These are phyloP conservation scores for Volucella inanis DNA, from an alignment of 2,888 invertebrate genomes.

Conservation along the genomic window DNA sequence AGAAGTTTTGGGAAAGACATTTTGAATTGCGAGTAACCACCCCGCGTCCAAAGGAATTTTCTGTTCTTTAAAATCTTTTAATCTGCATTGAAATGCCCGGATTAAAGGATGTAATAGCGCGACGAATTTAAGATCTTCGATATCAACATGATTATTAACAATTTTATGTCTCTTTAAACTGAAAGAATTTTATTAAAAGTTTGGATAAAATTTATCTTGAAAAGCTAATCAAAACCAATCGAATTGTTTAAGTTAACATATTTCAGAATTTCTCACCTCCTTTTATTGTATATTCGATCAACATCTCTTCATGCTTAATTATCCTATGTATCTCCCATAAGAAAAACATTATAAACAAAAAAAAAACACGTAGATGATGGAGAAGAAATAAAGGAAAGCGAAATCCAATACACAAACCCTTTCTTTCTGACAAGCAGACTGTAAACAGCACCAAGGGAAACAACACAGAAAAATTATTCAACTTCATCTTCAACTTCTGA, in stretches of 20 bases:
- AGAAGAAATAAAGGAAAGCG: slow-evolving; percentile 4
- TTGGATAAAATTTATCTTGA: no score
- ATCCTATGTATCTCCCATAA: slow-evolving; percentile 35
- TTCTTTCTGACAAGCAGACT: slow-evolving; percentile 67
- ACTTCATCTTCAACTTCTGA: slow-evolving; percentile 56
- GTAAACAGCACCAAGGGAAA: slow-evolving; percentile 45
- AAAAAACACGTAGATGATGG: background rate
- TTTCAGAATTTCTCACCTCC: background rate
- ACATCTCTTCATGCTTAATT: slow-evolving; percentile 65
- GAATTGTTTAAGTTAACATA: slow-evolving; percentile 15
- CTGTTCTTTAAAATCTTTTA: no score
- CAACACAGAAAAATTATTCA: background rate
- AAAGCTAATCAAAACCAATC: background rate
- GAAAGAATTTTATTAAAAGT: background rate
- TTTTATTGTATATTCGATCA: slow-evolving; percentile 20
- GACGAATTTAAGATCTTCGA: no score
- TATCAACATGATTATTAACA: no score
- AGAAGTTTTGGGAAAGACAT: no score
- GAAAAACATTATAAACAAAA: background rate
- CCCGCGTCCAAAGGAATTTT: no score
- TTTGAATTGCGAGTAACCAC: no score
- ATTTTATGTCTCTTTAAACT: no score
- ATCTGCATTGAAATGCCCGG: no score
- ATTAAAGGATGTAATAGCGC: no score
- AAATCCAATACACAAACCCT: slow-evolving; percentile 40